Conservation (phyloP, 2,888 invertebrate species). For the Trichogramma dendrolimi region DNA sequence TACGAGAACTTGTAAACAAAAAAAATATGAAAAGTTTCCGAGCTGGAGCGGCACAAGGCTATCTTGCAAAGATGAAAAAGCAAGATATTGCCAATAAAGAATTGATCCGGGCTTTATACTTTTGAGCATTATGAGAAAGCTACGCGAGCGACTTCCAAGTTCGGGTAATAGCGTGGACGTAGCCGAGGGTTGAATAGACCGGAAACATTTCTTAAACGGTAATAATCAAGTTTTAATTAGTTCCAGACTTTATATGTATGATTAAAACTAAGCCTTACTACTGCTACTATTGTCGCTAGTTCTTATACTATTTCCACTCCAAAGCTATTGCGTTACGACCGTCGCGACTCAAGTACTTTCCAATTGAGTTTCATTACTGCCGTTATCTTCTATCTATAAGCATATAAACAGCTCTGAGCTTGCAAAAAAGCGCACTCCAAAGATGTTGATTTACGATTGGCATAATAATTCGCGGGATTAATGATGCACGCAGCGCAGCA, state of each 20-base stretch:
- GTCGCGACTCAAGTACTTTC: slow-evolving; percentile 34
- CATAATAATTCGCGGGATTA: slow-evolving; percentile 21
- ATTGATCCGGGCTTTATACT: slow-evolving; percentile 19
- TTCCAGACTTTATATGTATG: slow-evolving; percentile 15
- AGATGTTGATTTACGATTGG: slow-evolving; percentile 31
- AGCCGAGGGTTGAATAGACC: slow-evolving; percentile 27
- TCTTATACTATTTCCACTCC: slow-evolving; percentile 18
- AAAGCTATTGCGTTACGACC: slow-evolving; percentile 25
- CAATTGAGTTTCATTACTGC: slow-evolving; percentile 35
- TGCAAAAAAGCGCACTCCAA: too few species aligned
- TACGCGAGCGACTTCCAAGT: slow-evolving; percentile 13
- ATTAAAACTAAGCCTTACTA: too few species aligned
- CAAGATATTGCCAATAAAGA: slow-evolving; percentile 31
- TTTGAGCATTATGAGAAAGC: too few species aligned
- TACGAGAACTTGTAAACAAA: background rate
- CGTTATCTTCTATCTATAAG: slow-evolving; percentile 22
- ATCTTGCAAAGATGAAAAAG: background rate
- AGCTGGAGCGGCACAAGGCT: background rate
- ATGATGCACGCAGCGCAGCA: background rate
- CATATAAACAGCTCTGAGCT: too few species aligned
- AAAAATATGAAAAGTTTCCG: background rate
- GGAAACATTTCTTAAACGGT: slow-evolving; percentile 33
- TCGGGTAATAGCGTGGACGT: slow-evolving; percentile 21
- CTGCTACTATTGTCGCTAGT: too few species aligned
- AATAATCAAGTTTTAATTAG: slow-evolving; percentile 41